phyloP scores from a whole-genome alignment of 53 echinoderm and acorn worm genomes.

The Glandiceps talaboti region DNA sequence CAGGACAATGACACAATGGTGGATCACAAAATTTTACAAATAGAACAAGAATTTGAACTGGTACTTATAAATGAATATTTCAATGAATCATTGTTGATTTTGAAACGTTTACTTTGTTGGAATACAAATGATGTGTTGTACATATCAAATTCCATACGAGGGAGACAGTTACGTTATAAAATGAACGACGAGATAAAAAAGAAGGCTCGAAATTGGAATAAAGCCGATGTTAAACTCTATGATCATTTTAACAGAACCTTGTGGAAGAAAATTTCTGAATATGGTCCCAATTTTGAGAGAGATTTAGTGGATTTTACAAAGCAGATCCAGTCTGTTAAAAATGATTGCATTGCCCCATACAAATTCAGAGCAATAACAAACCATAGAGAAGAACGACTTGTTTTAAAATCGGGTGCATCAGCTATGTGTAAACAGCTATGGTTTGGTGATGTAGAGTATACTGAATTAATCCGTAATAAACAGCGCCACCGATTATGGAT shows the following conservation, averaged over 20 bases:
- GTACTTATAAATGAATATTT: constrained; percentile 45
- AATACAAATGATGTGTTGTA: constrained; percentile 39
- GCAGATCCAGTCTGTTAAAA: constrained; percentile 4
- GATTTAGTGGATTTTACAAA: constrained; percentile 39
- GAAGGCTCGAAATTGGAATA: constrained; percentile 33
- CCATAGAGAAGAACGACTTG: background rate
- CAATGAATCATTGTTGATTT: constrained; percentile 35
- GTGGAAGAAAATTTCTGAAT: constrained; percentile 45
- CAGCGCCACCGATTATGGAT: background rate
- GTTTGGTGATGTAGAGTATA: background rate
- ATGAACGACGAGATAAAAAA: background rate
- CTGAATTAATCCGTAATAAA: background rate
- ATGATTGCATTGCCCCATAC: constrained; percentile 14
- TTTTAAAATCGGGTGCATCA: background rate
- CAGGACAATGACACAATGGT: constrained; percentile 20
- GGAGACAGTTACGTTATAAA: background rate
- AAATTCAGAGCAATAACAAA: background rate
- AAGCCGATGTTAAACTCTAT: constrained; percentile 43
- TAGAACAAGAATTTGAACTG: constrained; percentile 37
- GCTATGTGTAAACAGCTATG: background rate
- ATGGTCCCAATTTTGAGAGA: constrained; percentile 44
- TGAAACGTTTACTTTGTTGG: constrained; percentile 43
- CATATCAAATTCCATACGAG: constrained; percentile 24
- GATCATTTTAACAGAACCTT: constrained; percentile 67
- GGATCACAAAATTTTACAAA: constrained; percentile 16